Base-by-base conservation (phyloP, 2,797 vertebrate genomes). In the Carapus acus region DNA sequence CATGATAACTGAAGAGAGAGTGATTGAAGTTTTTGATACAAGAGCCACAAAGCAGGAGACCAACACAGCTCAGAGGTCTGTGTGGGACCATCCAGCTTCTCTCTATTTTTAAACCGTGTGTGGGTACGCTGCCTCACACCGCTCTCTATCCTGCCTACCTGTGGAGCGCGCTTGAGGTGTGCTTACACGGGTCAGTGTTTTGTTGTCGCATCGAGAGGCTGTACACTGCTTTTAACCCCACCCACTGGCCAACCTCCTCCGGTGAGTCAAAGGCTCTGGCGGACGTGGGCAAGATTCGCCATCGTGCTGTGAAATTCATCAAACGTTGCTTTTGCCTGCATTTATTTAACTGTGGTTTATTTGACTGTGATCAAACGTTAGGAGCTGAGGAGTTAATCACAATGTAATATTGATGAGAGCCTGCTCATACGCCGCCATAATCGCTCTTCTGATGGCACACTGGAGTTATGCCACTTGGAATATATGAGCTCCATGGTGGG, bases 51-150 rank as follows among this genome's bases (percentile, higher is more conserved):
- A 74, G 62, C 69, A 67, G 53, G 70, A 80, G 73, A 80, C 63
- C 54, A 48, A 74, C 78, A 75, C 50, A 76, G 55, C 45, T 53
- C 52, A 64, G 55, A 81, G 80, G 80, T 77, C 72, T 82, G 76
- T 83, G 80, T 79, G 79, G 80, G 80, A 80, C 76, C 78, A 73
- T 75, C 69, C 77, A 66, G 62, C 45, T 65, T 52, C 40, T 43
- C 51, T 76, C 74, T 85, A 84, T 86, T 81, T 84, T 85, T 83
- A 74, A 70, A 68, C 49, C 67, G 48, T 80, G 79, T 79, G 81
- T 83, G 84, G 81, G 79, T 76, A 76, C 68, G 49, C 42, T 20
- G 55, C 71, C 14, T 72, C 67, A 64, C 79, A 83, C 80, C 76
- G 79, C 80, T 74, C 55, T 71, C 73, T 60, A 62, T 67, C 48